Conservation (phyloP, 2,797 vertebrate genomes). For the Crotalus adamanteus region DNA sequence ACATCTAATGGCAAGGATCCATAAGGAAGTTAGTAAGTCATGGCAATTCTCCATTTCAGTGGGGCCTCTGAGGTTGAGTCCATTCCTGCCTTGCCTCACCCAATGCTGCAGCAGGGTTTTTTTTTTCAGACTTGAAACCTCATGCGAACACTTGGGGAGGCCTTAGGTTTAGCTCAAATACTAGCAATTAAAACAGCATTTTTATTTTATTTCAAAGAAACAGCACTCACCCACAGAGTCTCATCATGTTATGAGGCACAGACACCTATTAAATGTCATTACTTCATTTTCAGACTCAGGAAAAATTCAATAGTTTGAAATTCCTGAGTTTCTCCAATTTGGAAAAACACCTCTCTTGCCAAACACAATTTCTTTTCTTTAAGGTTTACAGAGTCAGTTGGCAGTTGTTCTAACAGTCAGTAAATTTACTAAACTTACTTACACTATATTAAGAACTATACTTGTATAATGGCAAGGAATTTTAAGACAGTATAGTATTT, state of each 20-base stretch:
- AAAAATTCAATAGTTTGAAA: neutral
- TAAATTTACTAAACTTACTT: conserved; percentile 18
- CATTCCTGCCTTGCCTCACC: neutral
- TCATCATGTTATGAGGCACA: neutral
- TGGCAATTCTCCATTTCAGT: neutral
- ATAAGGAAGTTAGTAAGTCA: neutral
- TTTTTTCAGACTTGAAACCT: neutral
- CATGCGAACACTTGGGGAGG: neutral
- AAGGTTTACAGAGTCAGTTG: conserved; percentile 8
- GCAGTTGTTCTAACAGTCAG: neutral
- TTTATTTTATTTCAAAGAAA: neutral
- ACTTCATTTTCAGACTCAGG: neutral
- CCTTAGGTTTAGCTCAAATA: neutral
- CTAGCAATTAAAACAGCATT: neutral
- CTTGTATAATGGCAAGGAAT: neutral
- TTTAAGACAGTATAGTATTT: neutral
- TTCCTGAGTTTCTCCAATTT: neutral
- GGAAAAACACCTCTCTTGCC: neutral
- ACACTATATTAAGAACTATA: neutral
- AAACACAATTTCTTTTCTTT: neutral
- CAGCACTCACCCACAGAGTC: neutral
- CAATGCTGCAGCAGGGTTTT: neutral
- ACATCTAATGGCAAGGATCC: neutral
- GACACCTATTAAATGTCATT: neutral
- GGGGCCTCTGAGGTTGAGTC: neutral